Evolutionary conservation across 2,888 invertebrate genomes (phyloP).

Genomic region (Zootermopsis nevadensis): DNA sequence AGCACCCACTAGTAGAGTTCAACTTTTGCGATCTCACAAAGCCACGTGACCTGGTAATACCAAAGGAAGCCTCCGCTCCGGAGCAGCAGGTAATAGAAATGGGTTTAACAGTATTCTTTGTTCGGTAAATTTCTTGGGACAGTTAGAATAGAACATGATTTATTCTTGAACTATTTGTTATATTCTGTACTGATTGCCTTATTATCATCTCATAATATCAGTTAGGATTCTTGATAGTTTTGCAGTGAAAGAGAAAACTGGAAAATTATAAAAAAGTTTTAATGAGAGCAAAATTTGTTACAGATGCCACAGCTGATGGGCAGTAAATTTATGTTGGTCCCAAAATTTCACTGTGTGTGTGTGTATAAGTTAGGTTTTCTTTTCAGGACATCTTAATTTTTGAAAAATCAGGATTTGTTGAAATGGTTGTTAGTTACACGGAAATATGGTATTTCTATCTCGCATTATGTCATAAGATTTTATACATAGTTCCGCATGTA

Average conservation of each 20-base stretch:
- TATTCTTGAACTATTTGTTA: background rate
- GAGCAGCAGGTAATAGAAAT: background rate
- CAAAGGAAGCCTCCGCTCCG: background rate
- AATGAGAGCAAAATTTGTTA: no score
- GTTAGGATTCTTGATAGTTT: background rate
- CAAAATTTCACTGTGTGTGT: no score
- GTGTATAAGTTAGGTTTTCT: no score
- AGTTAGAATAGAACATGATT: background rate
- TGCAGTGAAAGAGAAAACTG: background rate
- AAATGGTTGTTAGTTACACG: no score
- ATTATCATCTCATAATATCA: background rate
- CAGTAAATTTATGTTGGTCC: no score
- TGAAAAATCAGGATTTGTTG: no score
- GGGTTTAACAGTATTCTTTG: background rate
- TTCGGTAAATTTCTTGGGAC: background rate
- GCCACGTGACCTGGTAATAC: background rate
- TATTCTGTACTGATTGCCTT: background rate
- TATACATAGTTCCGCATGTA: no score
- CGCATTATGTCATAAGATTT: background rate
- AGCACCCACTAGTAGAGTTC: background rate
- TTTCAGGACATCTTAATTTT: no score
- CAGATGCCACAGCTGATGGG: no score
- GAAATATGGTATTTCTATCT: background rate
- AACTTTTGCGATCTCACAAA: background rate
- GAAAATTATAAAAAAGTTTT: background rate